These are phyloP conservation scores for Andrena trimmerana DNA, from an alignment of 2,888 invertebrate genomes.

Conservation along the genomic window DNA sequence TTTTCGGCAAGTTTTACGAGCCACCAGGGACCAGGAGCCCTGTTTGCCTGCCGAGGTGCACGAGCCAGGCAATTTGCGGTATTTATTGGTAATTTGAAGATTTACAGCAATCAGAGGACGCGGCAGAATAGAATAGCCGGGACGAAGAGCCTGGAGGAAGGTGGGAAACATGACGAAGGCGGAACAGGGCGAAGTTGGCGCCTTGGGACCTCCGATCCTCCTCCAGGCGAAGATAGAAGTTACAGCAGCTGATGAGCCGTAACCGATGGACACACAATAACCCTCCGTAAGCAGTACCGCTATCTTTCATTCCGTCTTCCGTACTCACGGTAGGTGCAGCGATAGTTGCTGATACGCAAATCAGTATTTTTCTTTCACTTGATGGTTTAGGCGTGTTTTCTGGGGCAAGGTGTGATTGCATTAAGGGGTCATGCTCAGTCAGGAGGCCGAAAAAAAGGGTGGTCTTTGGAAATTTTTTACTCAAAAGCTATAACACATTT, in stretches of 20 bases:
- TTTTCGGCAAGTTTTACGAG: conserved; percentile 31
- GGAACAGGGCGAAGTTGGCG: conserved; percentile 74
- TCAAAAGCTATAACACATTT: too few species aligned
- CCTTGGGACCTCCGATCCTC: conserved; percentile 75
- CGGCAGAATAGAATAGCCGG: conserved; percentile 15
- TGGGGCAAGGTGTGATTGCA: too few species aligned
- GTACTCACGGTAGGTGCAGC: conserved; percentile 68
- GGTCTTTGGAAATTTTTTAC: too few species aligned
- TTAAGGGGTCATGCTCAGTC: too few species aligned
- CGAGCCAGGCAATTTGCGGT: conserved; percentile 77
- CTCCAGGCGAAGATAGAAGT: conserved; percentile 71
- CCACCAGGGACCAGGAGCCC: conserved; percentile 39
- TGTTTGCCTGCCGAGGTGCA: conserved; percentile 66
- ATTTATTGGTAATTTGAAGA: conserved; percentile 80
- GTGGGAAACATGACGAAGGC: conserved; percentile 64
- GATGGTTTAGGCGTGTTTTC: too few species aligned
- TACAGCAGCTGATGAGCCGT: conserved; percentile 81
- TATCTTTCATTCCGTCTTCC: conserved; percentile 76
- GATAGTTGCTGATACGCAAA: conserved; percentile 33
- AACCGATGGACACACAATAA: conserved; percentile 82
- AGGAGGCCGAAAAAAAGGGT: too few species aligned
- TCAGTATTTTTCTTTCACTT: neutral
- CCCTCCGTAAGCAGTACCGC: conserved; percentile 82
- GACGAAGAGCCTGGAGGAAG: conserved; percentile 36
- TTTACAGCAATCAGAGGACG: conserved; percentile 66